Percentiles rank a stretch among this genome's conserved stretches.
phyloP scores from a whole-genome alignment of 2,797 vertebrate species.

The Melanotaenia trifasciata region DNA sequence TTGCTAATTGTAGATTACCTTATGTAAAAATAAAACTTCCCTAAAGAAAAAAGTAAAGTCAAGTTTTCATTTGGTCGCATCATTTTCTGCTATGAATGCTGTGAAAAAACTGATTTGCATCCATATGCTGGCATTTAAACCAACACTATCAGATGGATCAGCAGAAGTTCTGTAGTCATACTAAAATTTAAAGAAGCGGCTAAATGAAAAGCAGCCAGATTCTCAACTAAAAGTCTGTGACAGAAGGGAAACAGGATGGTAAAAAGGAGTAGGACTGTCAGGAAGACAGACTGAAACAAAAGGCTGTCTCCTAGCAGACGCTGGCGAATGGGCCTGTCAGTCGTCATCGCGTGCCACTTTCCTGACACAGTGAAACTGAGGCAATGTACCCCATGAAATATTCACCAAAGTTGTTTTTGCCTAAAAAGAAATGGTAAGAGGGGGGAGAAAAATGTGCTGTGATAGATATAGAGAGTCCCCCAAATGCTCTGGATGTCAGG shows the following conservation, averaged over 20 bases:
- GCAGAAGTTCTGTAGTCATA: slow-evolving; percentile 65
- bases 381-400: slow-evolving; percentile 76
- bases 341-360: slow-evolving; percentile 66
- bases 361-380: slow-evolving; percentile 67
- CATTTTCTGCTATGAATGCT: slow-evolving; percentile 59
- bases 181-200: slow-evolving; percentile 57
- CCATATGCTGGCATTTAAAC: slow-evolving; percentile 70
- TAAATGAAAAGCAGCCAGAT: slow-evolving; percentile 58
- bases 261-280: slow-evolving; percentile 43
- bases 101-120: slow-evolving; percentile 58
- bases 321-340: slow-evolving; percentile 46
- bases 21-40: slow-evolving; percentile 25
- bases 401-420: slow-evolving; percentile 75
- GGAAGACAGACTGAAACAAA: slow-evolving; percentile 56
- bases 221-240: slow-evolving; percentile 51
- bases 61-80: slow-evolving; percentile 38
- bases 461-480: slow-evolving; percentile 45
- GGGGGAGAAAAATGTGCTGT: slow-evolving; percentile 23
- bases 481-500: slow-evolving; percentile 70
- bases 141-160: slow-evolving; percentile 69
- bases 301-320: slow-evolving; percentile 65
- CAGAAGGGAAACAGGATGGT: slow-evolving; percentile 55
- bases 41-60: slow-evolving; percentile 15
- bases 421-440: slow-evolving; percentile 44
- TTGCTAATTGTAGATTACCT: slow-evolving; percentile 11